Conservation (phyloP, 37 sponge, comb jelly and placozoan species). For the Beroe ovata region DNA sequence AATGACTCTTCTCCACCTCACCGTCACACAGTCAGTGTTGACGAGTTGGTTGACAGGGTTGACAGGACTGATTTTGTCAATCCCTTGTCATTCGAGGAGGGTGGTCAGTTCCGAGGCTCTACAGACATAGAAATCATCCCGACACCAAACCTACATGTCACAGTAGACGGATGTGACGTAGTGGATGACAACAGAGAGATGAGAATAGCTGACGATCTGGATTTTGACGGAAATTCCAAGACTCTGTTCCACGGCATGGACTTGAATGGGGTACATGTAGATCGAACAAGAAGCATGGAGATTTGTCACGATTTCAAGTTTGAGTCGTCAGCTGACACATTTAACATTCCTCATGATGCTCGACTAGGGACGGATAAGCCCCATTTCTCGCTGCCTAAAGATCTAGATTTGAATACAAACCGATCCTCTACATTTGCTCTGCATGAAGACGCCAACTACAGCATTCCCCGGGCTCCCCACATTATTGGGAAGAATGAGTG, state of each 20-base stretch:
- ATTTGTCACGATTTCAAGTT: not conserved
- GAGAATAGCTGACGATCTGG: not conserved
- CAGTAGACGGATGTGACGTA: not conserved
- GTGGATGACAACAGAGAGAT: not conserved
- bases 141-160: not conserved
- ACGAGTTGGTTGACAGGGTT: not conserved
- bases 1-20: no score
- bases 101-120: not conserved
- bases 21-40: not conserved
- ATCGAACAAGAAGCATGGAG: not conserved
- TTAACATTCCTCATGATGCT: not conserved
- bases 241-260: not conserved
- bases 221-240: not conserved
- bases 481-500: not conserved
- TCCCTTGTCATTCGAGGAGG: not conserved
- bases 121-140: not conserved
- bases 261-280: not conserved
- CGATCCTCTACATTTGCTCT: not conserved
- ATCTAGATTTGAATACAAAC: not conserved
- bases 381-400: not conserved
- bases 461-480: not conserved
- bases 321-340: not conserved
- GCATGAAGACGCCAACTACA: not conserved
- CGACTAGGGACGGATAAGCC: no score
- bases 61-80: not conserved